A percentile compares a stretch with the other conserved stretches of the same genome.
phyloP scores from a whole-genome alignment of 2,888 invertebrate genomes.

The Orthonevra nobilis region DNA sequence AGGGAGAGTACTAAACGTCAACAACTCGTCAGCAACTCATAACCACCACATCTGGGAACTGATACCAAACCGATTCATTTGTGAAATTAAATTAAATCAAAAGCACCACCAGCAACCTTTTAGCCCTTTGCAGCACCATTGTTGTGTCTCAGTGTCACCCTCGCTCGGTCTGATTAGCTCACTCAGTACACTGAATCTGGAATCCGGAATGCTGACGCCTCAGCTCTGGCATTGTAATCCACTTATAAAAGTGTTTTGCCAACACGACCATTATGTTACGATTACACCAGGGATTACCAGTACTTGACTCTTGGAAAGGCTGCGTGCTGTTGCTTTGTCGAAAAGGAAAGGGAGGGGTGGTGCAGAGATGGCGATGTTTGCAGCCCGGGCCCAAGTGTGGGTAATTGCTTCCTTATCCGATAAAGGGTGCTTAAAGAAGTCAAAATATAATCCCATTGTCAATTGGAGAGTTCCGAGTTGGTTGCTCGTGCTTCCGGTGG shows the following conservation, averaged over 20 bases:
- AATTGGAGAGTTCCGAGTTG: conserved; percentile 63
- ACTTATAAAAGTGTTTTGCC: conserved; percentile 71
- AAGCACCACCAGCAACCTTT: no score
- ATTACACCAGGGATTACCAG: conserved; percentile 68
- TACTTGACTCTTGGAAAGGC: conserved; percentile 22
- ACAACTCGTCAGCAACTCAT: conserved; percentile 28
- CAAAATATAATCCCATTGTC: conserved; percentile 70
- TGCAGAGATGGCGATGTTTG: not conserved
- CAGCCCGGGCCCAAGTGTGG: conserved; percentile 51
- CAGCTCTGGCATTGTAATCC: conserved; percentile 64
- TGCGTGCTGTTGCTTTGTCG: conserved; percentile 26
- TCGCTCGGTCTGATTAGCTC: conserved; percentile 47
- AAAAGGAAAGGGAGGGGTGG: conserved; percentile 45
- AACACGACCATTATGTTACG: conserved; percentile 70
- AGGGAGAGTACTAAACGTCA: no score
- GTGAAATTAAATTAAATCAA: conserved; percentile 67
- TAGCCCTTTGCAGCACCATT: no score
- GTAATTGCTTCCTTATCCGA: conserved; percentile 71
- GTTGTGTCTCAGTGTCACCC: conserved; percentile 49
- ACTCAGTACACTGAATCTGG: no score
- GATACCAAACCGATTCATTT: conserved; percentile 68
- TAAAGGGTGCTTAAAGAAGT: conserved; percentile 70
- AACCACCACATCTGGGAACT: conserved; percentile 60
- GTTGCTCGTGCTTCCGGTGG: conserved; percentile 32
- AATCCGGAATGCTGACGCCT: conserved; percentile 38